phyloP scores from a whole-genome alignment of 2,113 vertebrate genomes.

The Rutilus rutilus region DNA sequence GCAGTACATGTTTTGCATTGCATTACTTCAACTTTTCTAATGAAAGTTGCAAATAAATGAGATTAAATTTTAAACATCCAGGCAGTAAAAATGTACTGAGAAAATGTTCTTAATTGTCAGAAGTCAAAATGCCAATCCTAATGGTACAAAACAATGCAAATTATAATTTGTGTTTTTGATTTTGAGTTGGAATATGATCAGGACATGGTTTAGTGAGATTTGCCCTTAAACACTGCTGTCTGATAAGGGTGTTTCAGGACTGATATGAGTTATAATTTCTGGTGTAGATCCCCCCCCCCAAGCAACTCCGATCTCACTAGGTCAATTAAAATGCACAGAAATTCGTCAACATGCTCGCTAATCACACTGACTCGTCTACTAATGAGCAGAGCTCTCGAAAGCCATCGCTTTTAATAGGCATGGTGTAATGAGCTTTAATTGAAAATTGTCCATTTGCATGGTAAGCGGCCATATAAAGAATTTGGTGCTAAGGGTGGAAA shows the following conservation, averaged over 20 bases:
- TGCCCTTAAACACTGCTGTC: background rate
- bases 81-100: background rate
- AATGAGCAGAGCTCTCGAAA: conserved; percentile 66
- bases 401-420: conserved; percentile 69
- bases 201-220: background rate
- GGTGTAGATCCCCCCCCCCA: conserved; percentile 40
- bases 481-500: conserved; percentile 47
- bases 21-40: background rate
- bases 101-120: background rate
- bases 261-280: conserved; percentile 52
- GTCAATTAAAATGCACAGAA: conserved; percentile 63
- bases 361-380: conserved; percentile 62
- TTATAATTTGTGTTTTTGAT: background rate
- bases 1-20: background rate
- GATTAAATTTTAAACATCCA: background rate
- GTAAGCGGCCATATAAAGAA: conserved; percentile 62
- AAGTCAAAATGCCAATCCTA: background rate
- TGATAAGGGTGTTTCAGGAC: background rate
- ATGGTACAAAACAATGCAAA: background rate
- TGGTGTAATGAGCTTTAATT: conserved; percentile 75
- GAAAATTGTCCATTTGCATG: conserved; percentile 68
- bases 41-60: background rate
- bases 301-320: conserved; percentile 40
- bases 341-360: conserved; percentile 59
- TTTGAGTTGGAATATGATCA: background rate